Conservation (phyloP, 2,113 vertebrate genomes). For the Limnothrissa miodon region DNA sequence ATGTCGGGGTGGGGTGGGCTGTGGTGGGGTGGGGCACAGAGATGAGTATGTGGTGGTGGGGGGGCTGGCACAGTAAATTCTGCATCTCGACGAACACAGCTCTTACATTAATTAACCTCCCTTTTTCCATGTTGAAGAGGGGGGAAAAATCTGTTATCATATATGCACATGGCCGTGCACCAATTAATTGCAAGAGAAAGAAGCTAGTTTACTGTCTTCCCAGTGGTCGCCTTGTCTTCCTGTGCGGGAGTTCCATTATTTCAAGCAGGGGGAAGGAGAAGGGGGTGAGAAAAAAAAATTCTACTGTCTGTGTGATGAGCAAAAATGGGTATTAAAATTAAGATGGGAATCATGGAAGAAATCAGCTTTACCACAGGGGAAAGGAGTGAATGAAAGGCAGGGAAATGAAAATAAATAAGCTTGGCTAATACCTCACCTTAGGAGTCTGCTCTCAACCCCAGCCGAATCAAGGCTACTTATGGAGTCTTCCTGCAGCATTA, state of each 20-base stretch:
- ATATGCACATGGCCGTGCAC: slow-evolving; percentile 88
- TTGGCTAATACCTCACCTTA: slow-evolving; percentile 98
- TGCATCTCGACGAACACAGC: slow-evolving; percentile 88
- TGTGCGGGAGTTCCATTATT: slow-evolving; percentile 87
- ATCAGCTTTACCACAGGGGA: slow-evolving; percentile 96
- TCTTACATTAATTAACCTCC: slow-evolving; percentile 99
- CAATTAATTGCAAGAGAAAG: slow-evolving; percentile 88
- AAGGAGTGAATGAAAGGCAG: slow-evolving; percentile 90
- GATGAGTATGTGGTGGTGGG: slow-evolving; percentile 51
- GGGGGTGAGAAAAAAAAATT: slow-evolving; percentile 63
- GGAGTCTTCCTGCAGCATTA: slow-evolving; percentile 80
- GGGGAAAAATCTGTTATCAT: slow-evolving; percentile 80
- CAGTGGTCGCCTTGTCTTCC: slow-evolving; percentile 83
- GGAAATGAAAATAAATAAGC: slow-evolving; percentile 99
- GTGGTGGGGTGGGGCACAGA: slow-evolving; percentile 58
- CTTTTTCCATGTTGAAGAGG: slow-evolving; percentile 84
- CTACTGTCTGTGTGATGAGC: slow-evolving; percentile 97
- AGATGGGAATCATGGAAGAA: slow-evolving; percentile 97
- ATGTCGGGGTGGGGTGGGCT: slow-evolving; percentile 59
- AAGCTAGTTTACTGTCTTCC: slow-evolving; percentile 88
- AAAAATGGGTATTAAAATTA: slow-evolving; percentile 98
- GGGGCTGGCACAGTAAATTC: slow-evolving; percentile 87
- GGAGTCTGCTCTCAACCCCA: slow-evolving; percentile 79
- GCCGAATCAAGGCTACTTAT: slow-evolving; percentile 76
- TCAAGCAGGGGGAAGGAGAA: slow-evolving; percentile 67